A percentile compares a stretch with the other conserved stretches of the same genome.
Evolutionary conservation across 2,888 invertebrate genomes (phyloP).

Genomic region (Macaria liturata): DNA sequence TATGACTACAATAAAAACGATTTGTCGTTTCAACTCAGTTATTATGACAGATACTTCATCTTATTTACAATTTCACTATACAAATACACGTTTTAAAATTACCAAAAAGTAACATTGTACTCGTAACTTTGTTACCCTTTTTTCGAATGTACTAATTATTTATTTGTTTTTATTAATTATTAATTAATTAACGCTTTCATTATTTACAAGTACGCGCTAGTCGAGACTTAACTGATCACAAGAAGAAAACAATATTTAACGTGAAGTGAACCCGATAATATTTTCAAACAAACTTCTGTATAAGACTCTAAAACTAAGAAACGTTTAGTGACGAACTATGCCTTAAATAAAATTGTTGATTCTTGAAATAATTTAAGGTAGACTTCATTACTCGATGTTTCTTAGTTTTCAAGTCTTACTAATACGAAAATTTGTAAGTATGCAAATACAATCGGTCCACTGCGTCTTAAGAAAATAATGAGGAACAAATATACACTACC

Average conservation of each 20-base stretch:
- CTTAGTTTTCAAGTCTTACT: too few relatives aligned
- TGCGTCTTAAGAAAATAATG: conserved; percentile 49
- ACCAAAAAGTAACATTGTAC: conserved; percentile 81
- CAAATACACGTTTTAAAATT: conserved; percentile 70
- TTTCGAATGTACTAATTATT: conserved; percentile 66
- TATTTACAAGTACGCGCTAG: conserved; percentile 73
- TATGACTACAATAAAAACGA: conserved; percentile 78
- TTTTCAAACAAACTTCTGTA: too few relatives aligned
- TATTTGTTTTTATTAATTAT: not conserved
- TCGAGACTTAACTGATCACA: conserved; percentile 80
- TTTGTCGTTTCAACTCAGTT: conserved; percentile 78
- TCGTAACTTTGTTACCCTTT: conserved; percentile 73
- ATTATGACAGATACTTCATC: conserved; percentile 82
- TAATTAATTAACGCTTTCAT: conserved; percentile 28
- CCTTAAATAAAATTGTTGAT: too few relatives aligned
- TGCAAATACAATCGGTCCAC: too few relatives aligned
- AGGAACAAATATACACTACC: conserved; percentile 78
- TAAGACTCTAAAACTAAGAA: not conserved
- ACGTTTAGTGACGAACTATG: conserved; percentile 9
- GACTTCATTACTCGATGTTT: too few relatives aligned
- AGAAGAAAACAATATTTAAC: conserved; percentile 43
- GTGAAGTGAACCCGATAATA: too few relatives aligned
- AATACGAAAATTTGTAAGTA: too few relatives aligned
- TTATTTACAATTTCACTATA: conserved; percentile 82
- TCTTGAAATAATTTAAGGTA: too few relatives aligned